Evolutionary conservation across 2,113 vertebrate species (phyloP).

Genomic region (Formicarius rufipectus): DNA sequence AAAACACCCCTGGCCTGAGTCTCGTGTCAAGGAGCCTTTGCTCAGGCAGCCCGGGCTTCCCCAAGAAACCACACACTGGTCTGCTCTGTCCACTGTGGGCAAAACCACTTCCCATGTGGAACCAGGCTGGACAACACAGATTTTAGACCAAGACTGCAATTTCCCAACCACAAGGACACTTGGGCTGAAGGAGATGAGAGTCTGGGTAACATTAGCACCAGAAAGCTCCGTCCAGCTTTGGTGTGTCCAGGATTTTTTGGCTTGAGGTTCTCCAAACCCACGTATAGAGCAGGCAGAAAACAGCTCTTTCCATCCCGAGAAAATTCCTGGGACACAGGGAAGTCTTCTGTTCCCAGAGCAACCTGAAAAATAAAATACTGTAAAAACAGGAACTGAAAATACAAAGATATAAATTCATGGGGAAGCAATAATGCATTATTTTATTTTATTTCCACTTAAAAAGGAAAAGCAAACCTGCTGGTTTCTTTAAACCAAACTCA

Average conservation of each 20-base stretch:
- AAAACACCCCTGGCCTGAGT: not conserved
- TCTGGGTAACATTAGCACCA: not conserved
- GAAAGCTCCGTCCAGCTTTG: not conserved
- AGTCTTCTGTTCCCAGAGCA: not conserved
- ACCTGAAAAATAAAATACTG: not conserved
- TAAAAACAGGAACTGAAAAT: not conserved
- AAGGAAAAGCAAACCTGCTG: not conserved
- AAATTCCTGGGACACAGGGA: not conserved
- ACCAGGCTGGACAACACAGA: not conserved
- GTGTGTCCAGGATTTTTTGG: slow-evolving; percentile 23
- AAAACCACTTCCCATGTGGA: slow-evolving; percentile 49
- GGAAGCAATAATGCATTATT: not conserved
- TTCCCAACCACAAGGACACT: slow-evolving; percentile 26
- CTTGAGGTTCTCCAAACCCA: not conserved
- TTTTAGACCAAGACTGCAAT: not conserved
- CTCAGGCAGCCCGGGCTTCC: not conserved
- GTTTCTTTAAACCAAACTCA: not conserved
- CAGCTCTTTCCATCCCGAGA: not conserved
- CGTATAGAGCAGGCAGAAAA: not conserved
- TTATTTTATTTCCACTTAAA: not conserved
- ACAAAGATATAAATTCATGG: not conserved
- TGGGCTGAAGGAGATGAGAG: not conserved
- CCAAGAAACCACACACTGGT: not conserved
- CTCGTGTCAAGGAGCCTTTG: not conserved
- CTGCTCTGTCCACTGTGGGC: not conserved